phyloP scores from a whole-genome alignment of 2,113 vertebrate species.

The Brienomyrus brachyistius region DNA sequence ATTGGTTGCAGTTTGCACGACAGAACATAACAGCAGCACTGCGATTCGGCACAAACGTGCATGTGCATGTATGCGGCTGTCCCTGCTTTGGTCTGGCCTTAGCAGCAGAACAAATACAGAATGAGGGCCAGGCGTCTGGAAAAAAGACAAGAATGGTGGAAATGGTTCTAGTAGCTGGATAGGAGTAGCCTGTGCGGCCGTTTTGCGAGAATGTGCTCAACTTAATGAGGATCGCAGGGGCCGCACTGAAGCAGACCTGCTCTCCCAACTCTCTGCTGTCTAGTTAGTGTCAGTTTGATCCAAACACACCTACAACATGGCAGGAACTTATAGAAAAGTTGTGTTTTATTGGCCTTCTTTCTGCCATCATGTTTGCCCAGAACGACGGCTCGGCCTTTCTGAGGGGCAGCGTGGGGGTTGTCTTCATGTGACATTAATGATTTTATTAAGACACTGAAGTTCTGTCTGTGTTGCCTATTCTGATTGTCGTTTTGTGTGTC shows the following conservation, averaged over 20 bases:
- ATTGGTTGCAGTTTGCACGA: background rate
- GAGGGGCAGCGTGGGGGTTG: background rate
- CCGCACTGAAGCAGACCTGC: background rate
- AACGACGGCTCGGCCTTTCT: background rate
- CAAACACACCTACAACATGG: background rate
- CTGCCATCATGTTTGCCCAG: background rate
- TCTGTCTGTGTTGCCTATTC: background rate
- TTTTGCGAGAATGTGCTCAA: background rate
- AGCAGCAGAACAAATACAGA: background rate
- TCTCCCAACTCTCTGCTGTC: background rate
- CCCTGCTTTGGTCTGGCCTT: background rate
- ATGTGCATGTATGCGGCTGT: background rate
- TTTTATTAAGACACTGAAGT: background rate
- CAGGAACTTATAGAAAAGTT: background rate
- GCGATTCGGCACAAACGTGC: background rate
- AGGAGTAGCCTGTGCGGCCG: background rate
- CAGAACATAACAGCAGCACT: background rate
- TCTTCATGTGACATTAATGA: background rate
- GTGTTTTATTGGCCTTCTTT: background rate
- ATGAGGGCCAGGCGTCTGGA: background rate
- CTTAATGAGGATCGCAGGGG: background rate
- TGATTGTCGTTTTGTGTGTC: background rate
- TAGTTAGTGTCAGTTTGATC: background rate
- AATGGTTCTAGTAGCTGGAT: background rate
- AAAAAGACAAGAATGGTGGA: background rate